Evolutionary conservation across 2,113 vertebrate genomes (phyloP), one percentile per base, ranked within the genome.

Genomic region (Gallinago media): DNA sequence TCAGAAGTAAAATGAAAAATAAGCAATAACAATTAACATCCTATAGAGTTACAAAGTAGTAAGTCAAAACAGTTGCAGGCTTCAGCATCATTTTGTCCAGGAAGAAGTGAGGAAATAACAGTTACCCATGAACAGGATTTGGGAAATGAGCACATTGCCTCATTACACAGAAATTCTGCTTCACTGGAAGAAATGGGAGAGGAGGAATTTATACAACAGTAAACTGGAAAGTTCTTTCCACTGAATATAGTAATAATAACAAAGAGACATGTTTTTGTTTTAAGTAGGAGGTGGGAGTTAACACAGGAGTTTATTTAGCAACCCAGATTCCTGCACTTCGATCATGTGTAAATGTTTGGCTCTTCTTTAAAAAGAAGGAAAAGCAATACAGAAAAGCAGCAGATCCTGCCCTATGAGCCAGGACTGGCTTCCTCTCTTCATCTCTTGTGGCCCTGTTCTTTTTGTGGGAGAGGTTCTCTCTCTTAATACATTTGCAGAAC

Each of bases 261-360:
- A 83, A 54, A 77, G 56, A 82, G 49, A 49, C 49, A 14, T 84
- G 47, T 1, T 78, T 92, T 80, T 87, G 42, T 77, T 92, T 87
- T 82, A 85, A 65, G 81, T 62, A 56, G 78, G 58, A 95, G 71
- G 81, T 85, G 71, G 67, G 36, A 88, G 40, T 66, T 85, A 85
- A 77, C 55, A 83, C 23, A 66, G 73, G 46, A 83, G 62, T 91
- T 96, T 91, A 88, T 93, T 95, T 95, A 95, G 93, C 71, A 95
- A 62, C 44, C 15, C 32, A 76, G 54, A 65, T 91, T 95, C 85
- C 74, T 95, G 54, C 77, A 70, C 66, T 88, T 90, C 80, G 72
- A 47, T 96, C 22, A 3, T 76, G 44, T 82, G 46, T 84, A 80
- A 88, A 47, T 85, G 34, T 74, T 47, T 81, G 80, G 18, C 42